A percentile compares a stretch with the other conserved stretches of the same genome.
Evolutionary conservation across 2,888 invertebrate species (phyloP).

Genomic region (Therioaphis trifolii): DNA sequence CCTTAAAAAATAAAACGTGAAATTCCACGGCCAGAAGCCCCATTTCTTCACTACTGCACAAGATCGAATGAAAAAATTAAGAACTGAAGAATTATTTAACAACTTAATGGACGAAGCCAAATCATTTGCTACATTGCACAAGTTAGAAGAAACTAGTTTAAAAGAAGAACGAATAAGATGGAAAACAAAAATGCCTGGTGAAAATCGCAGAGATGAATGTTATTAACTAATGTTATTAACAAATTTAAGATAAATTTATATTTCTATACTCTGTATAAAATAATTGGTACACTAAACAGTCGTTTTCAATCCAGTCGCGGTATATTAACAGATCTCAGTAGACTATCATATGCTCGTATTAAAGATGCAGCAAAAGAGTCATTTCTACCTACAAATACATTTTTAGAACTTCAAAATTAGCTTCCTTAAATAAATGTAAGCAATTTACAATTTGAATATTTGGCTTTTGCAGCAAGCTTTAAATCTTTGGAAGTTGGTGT

Average conservation of each 20-base stretch:
- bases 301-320: too few relatives aligned
- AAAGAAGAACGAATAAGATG: background rate
- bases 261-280: background rate
- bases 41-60: too few relatives aligned
- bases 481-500: background rate
- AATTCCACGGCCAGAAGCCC: too few relatives aligned
- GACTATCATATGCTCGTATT: conserved; percentile 3
- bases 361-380: conserved; percentile 8
- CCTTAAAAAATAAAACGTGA: too few relatives aligned
- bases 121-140: background rate
- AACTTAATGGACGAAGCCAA: background rate
- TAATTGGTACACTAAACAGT: background rate
- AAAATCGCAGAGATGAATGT: too few relatives aligned
- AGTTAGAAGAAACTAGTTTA: conserved; percentile 6
- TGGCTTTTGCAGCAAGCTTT: conserved; percentile 26
- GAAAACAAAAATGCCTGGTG: too few relatives aligned
- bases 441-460: background rate
- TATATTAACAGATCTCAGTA: too few relatives aligned
- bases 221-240: background rate
- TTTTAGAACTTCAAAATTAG: background rate
- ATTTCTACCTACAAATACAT: conserved; percentile 2
- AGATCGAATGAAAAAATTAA: too few relatives aligned
- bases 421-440: conserved; percentile 10
- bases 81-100: background rate
- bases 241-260: conserved; percentile 7